phyloP scores from a whole-genome alignment of 2,888 invertebrate species.

The Parapristionchus giblindavisi region DNA sequence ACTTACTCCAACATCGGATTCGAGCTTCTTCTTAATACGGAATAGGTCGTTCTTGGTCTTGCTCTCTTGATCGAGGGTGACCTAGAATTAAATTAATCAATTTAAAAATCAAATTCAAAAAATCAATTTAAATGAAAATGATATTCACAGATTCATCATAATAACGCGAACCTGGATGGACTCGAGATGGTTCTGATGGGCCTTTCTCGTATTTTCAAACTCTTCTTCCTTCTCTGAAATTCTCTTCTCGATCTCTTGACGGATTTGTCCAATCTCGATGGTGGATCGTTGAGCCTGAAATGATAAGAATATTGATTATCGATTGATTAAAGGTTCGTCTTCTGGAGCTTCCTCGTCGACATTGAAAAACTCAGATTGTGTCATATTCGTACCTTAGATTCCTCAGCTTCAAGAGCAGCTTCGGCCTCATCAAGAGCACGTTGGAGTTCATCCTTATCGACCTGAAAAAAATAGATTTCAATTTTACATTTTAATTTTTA shows the following conservation, averaged over 20 bases:
- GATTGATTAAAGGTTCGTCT: slow-evolving; percentile 1
- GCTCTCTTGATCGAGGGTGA: slow-evolving; percentile 93
- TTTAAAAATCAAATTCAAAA: background rate
- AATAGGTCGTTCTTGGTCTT: slow-evolving; percentile 81
- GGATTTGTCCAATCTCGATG: slow-evolving; percentile 95
- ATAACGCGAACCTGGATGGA: slow-evolving; percentile 80
- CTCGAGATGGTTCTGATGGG: slow-evolving; percentile 96
- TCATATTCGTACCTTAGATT: slow-evolving; percentile 79
- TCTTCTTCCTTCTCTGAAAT: slow-evolving; percentile 99
- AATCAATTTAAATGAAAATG: background rate
- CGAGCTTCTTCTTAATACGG: slow-evolving; percentile 84
- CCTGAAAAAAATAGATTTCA: slow-evolving; percentile 67
- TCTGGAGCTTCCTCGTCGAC: too few species aligned
- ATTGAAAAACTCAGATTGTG: background rate
- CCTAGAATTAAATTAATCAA: slow-evolving; percentile 74
- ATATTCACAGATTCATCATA: background rate
- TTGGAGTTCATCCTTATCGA: slow-evolving; percentile 99
- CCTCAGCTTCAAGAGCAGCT: slow-evolving; percentile 97
- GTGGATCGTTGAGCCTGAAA: slow-evolving; percentile 76
- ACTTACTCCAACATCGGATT: slow-evolving; percentile 91
- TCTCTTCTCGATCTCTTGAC: slow-evolving; percentile 98
- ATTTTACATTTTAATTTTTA: background rate
- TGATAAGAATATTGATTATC: slow-evolving; percentile 42
- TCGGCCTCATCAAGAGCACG: slow-evolving; percentile 82
- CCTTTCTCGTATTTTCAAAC: slow-evolving; percentile 89